Conservation (phyloP, 1,140 invertebrate species). For the Drosophila persimilis region DNA sequence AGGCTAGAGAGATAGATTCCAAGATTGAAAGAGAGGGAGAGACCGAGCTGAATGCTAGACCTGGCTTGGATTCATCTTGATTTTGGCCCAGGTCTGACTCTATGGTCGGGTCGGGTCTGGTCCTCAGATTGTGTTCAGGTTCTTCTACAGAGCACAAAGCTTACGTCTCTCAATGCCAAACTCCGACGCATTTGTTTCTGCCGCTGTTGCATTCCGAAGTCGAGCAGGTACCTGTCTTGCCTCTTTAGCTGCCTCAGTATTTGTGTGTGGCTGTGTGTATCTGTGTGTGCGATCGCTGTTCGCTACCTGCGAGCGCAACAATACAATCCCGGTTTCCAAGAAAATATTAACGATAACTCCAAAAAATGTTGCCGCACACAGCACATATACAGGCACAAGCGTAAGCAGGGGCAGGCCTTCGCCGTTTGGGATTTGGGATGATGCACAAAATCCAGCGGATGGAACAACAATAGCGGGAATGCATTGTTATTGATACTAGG, state of each 20-base stretch:
- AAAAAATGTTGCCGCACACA: constrained; percentile 71
- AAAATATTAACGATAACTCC: constrained; percentile 80
- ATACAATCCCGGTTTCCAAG: constrained; percentile 75
- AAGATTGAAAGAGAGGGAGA: background rate
- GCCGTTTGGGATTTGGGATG: constrained; percentile 47
- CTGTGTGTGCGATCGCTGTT: constrained; percentile 54
- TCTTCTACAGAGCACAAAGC: constrained; percentile 35
- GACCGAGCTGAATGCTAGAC: constrained; percentile 30
- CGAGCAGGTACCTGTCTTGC: constrained; percentile 74
- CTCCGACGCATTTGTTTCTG: constrained; percentile 65
- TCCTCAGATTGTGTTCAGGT: constrained; percentile 40
- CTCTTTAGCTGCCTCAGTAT: constrained; percentile 34
- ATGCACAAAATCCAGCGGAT: constrained; percentile 70
- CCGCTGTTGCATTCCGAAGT: constrained; percentile 65
- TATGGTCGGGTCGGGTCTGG: constrained; percentile 31
- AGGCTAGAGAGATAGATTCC: constrained; percentile 18
- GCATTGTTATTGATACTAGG: constrained; percentile 79
- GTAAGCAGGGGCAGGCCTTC: no score
- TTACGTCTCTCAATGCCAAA: constrained; percentile 58
- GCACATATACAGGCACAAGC: constrained; percentile 16
- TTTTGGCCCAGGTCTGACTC: constrained; percentile 4
- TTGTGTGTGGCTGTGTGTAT: constrained; percentile 14
- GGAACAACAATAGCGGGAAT: constrained; percentile 63
- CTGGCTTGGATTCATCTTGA: constrained; percentile 45
- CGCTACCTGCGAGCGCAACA: constrained; percentile 66